phyloP scores from a whole-genome alignment of 2,113 vertebrate genomes.

The Nycticorax nycticorax region DNA sequence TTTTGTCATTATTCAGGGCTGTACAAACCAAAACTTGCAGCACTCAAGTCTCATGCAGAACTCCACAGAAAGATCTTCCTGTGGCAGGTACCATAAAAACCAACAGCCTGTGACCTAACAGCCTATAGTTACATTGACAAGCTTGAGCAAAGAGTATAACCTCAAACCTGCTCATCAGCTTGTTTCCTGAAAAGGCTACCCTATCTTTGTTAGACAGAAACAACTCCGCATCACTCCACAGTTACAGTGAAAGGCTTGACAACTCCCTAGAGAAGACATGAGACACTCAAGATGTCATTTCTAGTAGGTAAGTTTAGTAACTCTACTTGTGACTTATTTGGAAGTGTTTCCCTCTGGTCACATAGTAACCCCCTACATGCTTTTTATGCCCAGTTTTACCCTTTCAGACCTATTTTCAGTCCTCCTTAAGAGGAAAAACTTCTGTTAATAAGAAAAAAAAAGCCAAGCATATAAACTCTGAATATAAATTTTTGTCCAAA shows the following conservation, averaged over 20 bases:
- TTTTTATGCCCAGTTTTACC: neutral
- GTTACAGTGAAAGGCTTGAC: neutral
- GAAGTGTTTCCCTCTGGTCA: neutral
- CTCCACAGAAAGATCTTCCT: neutral
- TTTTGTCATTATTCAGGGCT: neutral
- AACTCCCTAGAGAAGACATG: neutral
- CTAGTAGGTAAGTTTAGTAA: neutral
- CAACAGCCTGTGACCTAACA: neutral
- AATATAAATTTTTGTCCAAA: neutral
- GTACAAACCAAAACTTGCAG: neutral
- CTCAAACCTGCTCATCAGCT: neutral
- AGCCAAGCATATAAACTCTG: neutral
- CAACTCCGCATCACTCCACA: neutral
- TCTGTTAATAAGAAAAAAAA: rapidly evolving
- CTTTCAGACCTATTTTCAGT: neutral
- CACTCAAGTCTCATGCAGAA: neutral
- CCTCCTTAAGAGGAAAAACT: neutral
- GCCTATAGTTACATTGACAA: neutral
- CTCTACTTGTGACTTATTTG: neutral
- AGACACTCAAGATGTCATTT: neutral
- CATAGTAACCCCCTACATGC: neutral
- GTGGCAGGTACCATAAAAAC: neutral
- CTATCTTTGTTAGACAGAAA: neutral
- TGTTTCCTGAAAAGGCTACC: neutral
- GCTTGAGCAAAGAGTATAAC: neutral